Evolutionary conservation across 1,140 invertebrate species (phyloP), one percentile per base, ranked within the genome.

Genomic region (Bombyx mandarina): DNA sequence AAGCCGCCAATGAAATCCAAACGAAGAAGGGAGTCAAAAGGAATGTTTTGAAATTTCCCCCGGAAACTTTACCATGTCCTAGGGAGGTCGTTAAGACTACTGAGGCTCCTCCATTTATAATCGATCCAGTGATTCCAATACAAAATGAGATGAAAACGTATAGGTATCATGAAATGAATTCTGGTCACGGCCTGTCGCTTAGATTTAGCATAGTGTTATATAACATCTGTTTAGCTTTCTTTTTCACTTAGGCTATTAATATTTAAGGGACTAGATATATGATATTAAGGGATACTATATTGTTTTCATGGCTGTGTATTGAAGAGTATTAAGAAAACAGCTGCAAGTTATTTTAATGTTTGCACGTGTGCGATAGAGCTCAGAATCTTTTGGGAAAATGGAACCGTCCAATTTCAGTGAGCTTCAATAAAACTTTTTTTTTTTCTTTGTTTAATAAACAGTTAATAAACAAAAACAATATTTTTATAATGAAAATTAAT

Each of bases 141-240:
- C 84, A 82, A 58, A 87, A 87, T 57, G 78, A 85, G 75, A 87
- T 85, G 80, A 87, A 85, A 67, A 85, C 78, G 10, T 82, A 73
- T 62, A 68, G 79, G 71, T 82, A 75, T 68, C 76, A 80, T 42
- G 84, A 78, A 57, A 75, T 69, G 53, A 86, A 78, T 64, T 61
- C 67, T 54, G 66, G 65, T 45, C 48, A 51, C 54, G 63, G 56
- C 52, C n/a, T 52, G 52, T 42, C 44, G 62, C 49, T 69, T 57
- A 63, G 67, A 48, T 66, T 66, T 56, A 48, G 22, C 42, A 53
- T 77, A 66, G 60, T 62, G 22, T 67, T 80, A 69, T 76, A 69
- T 69, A 72, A 67, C 72, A 54, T 72, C 55, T 78, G 68, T 59
- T 80, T 81, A 63, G 63, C 73, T 42, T 86, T 84, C 62, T 80